Base-by-base conservation (phyloP, 2,888 invertebrate species). In the Latrodectus hesperus region DNA sequence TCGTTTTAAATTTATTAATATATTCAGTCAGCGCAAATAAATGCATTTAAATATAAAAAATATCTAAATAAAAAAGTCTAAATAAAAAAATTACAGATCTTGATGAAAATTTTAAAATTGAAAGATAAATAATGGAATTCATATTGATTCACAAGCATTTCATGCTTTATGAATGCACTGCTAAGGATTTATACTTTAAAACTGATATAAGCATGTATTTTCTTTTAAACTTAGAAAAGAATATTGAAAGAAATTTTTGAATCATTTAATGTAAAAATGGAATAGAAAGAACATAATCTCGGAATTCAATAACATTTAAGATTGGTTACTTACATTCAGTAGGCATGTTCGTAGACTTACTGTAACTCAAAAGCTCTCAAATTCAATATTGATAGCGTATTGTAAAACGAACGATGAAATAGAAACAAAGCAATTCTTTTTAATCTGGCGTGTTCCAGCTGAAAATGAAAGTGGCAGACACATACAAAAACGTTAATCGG, bases 321-420 rank as follows among this genome's bases (percentile, higher is more conserved):
- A 22, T 51, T 51, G 38, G 49, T 64, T 71, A 26, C 65, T 64
- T 64, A 51, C 22, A 51, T 60, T 60, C 60, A 60, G 60, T 3
- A 55, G 12, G 1, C 55, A 22, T 38, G 38, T 38, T 38, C 6
- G 38, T 38, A 60, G 60, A 60, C 60, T 55, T 14, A 55, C 11
- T 16, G 55, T 55, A 16, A 55, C 11, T 14, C 55, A 6, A 55
- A 55, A 22, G 16, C n/a, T 26, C 72, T 72, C 60, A 22, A 26
- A 64, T 80, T 80, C 80, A 65, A 72, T 71, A 72, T 80, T 71
- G 72, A 65, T 52, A 51, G 71, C 60, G 71, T 60, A 80, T 72
- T 65, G 79, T n/a, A 82, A 77, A 82, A 75, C 64, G 75, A 74
- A 68, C 22, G 72, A 75, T 49, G 68, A 82, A 82, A 73, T 22